Conservation (phyloP, 2,888 invertebrate species). For the Odontocerum albicorne region DNA sequence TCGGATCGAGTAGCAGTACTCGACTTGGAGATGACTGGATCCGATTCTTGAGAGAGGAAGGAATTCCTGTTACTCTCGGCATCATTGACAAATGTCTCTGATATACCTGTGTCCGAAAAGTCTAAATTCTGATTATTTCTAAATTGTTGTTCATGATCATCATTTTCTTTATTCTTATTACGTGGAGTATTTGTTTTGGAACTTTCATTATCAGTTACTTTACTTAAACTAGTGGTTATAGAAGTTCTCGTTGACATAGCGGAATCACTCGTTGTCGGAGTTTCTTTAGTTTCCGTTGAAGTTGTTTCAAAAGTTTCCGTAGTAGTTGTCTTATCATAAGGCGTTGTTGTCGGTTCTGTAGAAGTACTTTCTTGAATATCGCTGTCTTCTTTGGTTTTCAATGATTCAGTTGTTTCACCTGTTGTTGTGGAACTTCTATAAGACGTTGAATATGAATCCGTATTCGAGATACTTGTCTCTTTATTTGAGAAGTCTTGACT, state of each 20-base stretch:
- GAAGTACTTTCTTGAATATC: slow-evolving; percentile 9
- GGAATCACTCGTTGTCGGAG: slow-evolving; percentile 43
- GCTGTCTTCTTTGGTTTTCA: not conserved
- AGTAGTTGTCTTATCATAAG: slow-evolving; percentile 27
- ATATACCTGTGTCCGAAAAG: slow-evolving; percentile 32
- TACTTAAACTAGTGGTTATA: slow-evolving; percentile 40
- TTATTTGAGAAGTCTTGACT: slow-evolving; percentile 16
- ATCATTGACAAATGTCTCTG: slow-evolving; percentile 27
- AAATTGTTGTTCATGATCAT: slow-evolving; percentile 2
- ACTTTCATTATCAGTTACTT: slow-evolving; percentile 42
- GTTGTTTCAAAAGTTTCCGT: slow-evolving; percentile 25
- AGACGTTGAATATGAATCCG: slow-evolving; percentile 15
- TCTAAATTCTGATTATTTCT: slow-evolving; percentile 19
- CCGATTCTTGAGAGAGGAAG: slow-evolving; percentile 17
- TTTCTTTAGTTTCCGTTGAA: slow-evolving; percentile 26
- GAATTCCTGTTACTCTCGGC: slow-evolving; percentile 29
- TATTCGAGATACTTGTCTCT: slow-evolving; percentile 3
- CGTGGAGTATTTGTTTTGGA: slow-evolving; percentile 41
- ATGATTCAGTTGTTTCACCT: slow-evolving; percentile 6
- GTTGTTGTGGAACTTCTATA: not conserved
- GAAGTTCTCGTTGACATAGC: slow-evolving; percentile 44
- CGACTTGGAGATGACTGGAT: slow-evolving; percentile 21
- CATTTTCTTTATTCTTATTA: slow-evolving; percentile 34
- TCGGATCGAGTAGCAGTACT: slow-evolving; percentile 30
- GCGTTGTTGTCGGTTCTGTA: slow-evolving; percentile 22